A percentile compares a stretch with the other conserved stretches of the same genome.
phyloP scores from a whole-genome alignment of 2,888 invertebrate genomes.

The Charanyca ferruginea region DNA sequence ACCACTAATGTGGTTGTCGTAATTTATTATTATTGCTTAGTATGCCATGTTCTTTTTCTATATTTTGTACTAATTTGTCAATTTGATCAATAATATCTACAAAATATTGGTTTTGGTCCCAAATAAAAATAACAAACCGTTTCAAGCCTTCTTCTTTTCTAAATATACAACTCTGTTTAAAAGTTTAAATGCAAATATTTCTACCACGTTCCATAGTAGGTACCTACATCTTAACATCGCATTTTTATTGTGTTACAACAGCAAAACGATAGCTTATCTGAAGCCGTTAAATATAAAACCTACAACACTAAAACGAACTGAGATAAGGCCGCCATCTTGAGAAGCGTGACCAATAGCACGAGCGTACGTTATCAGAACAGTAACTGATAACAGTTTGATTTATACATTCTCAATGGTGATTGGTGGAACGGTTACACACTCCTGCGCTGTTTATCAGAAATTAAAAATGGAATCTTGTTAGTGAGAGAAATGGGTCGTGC shows the following conservation, averaged over 20 bases:
- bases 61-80: background rate
- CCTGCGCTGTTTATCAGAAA: slow-evolving; percentile 75
- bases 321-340: slow-evolving; percentile 87
- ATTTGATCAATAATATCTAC: background rate
- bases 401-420: slow-evolving; percentile 82
- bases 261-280: slow-evolving; percentile 77
- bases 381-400: slow-evolving; percentile 87
- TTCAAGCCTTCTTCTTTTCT: background rate
- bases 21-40: background rate
- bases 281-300: slow-evolving; percentile 78
- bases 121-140: too few species aligned
- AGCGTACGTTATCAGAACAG: slow-evolving; percentile 80
- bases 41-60: background rate
- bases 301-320: slow-evolving; percentile 78
- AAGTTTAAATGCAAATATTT: slow-evolving; percentile 8
- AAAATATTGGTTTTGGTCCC: background rate
- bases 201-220: background rate
- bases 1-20: slow-evolving; percentile 38
- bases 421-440: slow-evolving; percentile 76
- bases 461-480: slow-evolving; percentile 82
- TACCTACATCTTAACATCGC: slow-evolving; percentile 34
- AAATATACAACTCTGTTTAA: background rate
- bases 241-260: slow-evolving; percentile 67
- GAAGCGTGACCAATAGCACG: slow-evolving; percentile 85
- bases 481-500: slow-evolving; percentile 77